Percentiles rank a stretch among this genome's conserved stretches.
Conservation (phyloP, 2,888 invertebrate genomes). For the Plagodis pulveraria region DNA sequence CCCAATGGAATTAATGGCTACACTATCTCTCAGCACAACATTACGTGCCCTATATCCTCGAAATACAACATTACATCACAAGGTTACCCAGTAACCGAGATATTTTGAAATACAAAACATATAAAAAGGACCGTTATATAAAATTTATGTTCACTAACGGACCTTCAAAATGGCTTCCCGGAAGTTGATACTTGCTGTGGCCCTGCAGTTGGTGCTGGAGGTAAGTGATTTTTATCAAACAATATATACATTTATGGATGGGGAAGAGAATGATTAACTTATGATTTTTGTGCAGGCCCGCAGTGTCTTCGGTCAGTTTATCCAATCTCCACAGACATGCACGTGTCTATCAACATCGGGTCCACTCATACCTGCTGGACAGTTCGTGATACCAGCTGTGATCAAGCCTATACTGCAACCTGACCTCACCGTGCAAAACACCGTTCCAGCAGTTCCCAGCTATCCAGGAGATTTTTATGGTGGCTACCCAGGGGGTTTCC, state of each 20-base stretch:
- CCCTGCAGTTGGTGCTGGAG: constrained; percentile 41
- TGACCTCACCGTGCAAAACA: constrained; percentile 35
- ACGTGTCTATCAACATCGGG: constrained; percentile 7
- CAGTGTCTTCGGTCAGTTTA: constrained; percentile 26
- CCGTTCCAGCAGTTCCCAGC: constrained; percentile 31
- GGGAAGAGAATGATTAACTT: not conserved
- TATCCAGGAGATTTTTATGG: constrained; percentile 19
- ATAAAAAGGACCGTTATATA: constrained; percentile 54
- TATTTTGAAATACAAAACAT: constrained; percentile 67
- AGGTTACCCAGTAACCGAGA: constrained; percentile 54
- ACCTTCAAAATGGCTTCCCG: constrained; percentile 58
- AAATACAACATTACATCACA: constrained; percentile 50
- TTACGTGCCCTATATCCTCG: constrained; percentile 56
- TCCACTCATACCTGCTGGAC: constrained; percentile 40
- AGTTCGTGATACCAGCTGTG: constrained; percentile 59
- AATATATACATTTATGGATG: not conserved
- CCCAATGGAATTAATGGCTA: constrained; percentile 16
- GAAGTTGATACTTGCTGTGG: constrained; percentile 41
- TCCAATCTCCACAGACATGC: constrained; percentile 26
- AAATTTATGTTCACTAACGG: constrained; percentile 47
- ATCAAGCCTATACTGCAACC: constrained; percentile 52
- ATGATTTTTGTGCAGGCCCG: constrained; percentile 30
- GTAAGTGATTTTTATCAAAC: constrained; percentile 36
- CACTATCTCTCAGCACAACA: constrained; percentile 28
- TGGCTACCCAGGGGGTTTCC: constrained; percentile 15